Evolutionary conservation across 2,888 invertebrate genomes (phyloP), one percentile per base, ranked within the genome.

Genomic region (Piscicola geometra): DNA sequence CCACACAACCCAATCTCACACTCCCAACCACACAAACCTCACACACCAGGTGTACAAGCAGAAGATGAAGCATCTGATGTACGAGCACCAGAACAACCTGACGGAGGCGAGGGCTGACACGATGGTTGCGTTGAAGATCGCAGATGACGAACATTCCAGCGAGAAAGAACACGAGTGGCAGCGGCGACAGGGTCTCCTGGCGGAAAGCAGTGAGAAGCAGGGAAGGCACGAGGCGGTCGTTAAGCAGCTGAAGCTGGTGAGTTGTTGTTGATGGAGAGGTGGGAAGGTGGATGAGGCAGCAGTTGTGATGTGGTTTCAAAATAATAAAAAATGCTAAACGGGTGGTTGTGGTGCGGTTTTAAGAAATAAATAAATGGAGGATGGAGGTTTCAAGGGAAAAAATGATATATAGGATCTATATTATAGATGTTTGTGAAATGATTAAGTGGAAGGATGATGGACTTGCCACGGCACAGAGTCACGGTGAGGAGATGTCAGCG

Each of bases 21-120:
- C 64, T 5, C 9, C 64, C 5, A 5, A 9, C n/a, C 30, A 28
- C 64, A 64, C 64, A 3, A 64, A n/a, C n/a, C n/a, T n/a, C n/a
- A 9, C 9, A 9, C 21, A 18, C 5, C 78, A 86, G 86, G 90
- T 92, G 75, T 92, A 92, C 82, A 92, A 93, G 82, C 94, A 95
- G 83, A 94, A 93, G 88, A 92, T 94, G 77, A 95, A 95, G 83
- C 93, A 94, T 87, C 87, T 95, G 66, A 90, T 93, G 85, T 94
- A 93, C 86, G 94, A 95, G 83, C 94, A 94, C 83, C 92, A 93
- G 83, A 91, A 91, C 77, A 90, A 91, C 82, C 88, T 92, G 76
- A 91, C 93, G 0, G 92, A 93, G 82, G 88, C 92, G 74, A 91
- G 93, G 84, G 93, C 93, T 18, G 93, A 94, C 77, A 82, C 83